Conservation (phyloP, 2,113 vertebrate genomes). For the Collichthys lucidus region DNA sequence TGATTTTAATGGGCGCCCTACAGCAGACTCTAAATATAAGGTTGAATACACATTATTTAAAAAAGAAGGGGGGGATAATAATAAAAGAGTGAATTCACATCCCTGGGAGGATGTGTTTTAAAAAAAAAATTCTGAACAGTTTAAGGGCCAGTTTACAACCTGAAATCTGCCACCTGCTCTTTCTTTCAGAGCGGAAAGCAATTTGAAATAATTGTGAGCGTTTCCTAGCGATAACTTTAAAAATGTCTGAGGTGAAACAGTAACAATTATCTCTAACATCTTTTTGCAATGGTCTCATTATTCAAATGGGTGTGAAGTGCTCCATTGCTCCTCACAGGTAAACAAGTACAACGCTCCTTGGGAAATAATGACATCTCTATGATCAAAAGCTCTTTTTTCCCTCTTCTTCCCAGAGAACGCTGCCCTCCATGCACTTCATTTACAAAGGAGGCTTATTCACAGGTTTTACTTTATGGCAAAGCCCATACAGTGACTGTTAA, state of each 20-base stretch:
- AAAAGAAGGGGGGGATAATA: not conserved
- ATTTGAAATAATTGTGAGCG: slow-evolving; percentile 60
- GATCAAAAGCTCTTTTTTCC: slow-evolving; percentile 58
- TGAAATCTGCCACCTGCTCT: slow-evolving; percentile 38
- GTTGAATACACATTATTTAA: slow-evolving; percentile 37
- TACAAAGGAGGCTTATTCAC: slow-evolving; percentile 52
- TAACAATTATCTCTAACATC: slow-evolving; percentile 59
- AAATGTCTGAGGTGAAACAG: slow-evolving; percentile 64
- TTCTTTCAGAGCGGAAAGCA: slow-evolving; percentile 2
- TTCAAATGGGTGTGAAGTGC: slow-evolving; percentile 70
- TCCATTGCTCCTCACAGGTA: slow-evolving; percentile 49
- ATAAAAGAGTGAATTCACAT: slow-evolving; percentile 26
- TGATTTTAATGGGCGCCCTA: slow-evolving; percentile 64
- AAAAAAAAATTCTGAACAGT: slow-evolving; percentile 29
- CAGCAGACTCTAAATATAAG: slow-evolving; percentile 46
- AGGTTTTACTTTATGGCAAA: slow-evolving; percentile 5
- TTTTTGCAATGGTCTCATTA: slow-evolving; percentile 56
- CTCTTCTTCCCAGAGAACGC: slow-evolving; percentile 1
- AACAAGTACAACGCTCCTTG: slow-evolving; percentile 47
- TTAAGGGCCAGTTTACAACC: slow-evolving; percentile 21
- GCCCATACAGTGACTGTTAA: slow-evolving; percentile 30
- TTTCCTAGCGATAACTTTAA: slow-evolving; percentile 51
- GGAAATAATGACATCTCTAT: slow-evolving; percentile 52
- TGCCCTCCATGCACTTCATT: slow-evolving; percentile 47
- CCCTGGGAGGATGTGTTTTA: slow-evolving; percentile 13